Evolutionary conservation across 2,113 vertebrate species (phyloP).

Genomic region (Phyllostomus discolor): DNA sequence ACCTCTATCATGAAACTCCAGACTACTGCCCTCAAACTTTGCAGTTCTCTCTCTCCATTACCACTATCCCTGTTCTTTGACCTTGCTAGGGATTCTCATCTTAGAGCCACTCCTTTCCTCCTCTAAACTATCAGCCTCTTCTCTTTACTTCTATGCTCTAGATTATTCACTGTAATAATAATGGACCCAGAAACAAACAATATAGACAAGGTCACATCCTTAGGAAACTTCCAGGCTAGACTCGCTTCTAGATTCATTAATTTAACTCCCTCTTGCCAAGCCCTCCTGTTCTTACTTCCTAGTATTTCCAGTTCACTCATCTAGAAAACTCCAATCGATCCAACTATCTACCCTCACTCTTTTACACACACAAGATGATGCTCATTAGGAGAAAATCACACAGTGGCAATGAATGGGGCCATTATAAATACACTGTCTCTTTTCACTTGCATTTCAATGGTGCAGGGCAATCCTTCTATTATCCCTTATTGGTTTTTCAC

Average conservation of each 20-base stretch:
- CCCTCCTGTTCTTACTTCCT: background rate
- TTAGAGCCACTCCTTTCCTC: background rate
- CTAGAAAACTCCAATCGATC: slow-evolving; percentile 26
- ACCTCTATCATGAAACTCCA: background rate
- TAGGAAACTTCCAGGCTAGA: background rate
- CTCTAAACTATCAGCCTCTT: background rate
- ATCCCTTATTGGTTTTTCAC: background rate
- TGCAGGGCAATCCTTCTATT: background rate
- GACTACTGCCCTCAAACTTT: background rate
- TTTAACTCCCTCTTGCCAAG: background rate
- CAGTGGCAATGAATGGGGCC: background rate
- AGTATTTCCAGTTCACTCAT: background rate
- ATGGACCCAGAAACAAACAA: background rate
- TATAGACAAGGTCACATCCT: background rate
- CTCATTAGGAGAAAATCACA: background rate
- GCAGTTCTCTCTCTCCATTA: background rate
- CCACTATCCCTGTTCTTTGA: background rate
- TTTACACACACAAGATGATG: background rate
- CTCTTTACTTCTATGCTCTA: background rate
- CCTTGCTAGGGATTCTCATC: background rate
- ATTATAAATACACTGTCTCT: background rate
- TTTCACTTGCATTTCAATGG: background rate
- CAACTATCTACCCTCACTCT: background rate
- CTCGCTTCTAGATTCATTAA: background rate
- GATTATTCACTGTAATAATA: background rate